Percentiles rank a stretch among this genome's conserved stretches.
Conservation (phyloP, 2,888 invertebrate species). For the Cremastinae sp. region DNA sequence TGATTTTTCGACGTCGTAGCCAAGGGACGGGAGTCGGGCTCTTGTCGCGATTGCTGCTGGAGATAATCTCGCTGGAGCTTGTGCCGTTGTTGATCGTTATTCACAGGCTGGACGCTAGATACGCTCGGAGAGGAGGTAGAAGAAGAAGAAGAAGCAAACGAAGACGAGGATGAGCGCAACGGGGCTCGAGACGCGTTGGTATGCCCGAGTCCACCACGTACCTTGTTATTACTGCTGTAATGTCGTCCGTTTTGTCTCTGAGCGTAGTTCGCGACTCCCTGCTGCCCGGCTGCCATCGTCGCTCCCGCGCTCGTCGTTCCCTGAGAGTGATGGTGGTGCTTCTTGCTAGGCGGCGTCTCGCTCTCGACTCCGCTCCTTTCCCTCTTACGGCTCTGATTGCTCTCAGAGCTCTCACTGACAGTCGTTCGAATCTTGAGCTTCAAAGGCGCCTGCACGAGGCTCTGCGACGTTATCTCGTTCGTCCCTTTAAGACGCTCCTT, state of each 20-base stretch:
- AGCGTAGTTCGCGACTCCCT: slow-evolving; percentile 1
- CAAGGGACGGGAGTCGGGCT: background rate
- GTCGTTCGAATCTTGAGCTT: slow-evolving; percentile 88
- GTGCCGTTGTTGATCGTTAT: slow-evolving; percentile 68
- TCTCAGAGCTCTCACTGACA: slow-evolving; percentile 61
- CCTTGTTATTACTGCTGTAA: slow-evolving; percentile 79
- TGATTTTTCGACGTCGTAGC: background rate
- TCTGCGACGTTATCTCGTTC: slow-evolving; percentile 76
- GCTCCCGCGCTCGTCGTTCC: slow-evolving; percentile 73
- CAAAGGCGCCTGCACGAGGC: slow-evolving; percentile 78
- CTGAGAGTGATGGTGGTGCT: slow-evolving; percentile 56
- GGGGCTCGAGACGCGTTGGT: slow-evolving; percentile 67
- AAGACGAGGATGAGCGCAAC: slow-evolving; percentile 58
- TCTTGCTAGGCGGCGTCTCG: slow-evolving; percentile 42
- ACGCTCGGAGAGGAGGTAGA: slow-evolving; percentile 5
- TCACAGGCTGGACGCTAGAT: slow-evolving; percentile 37
- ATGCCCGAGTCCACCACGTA: slow-evolving; percentile 78
- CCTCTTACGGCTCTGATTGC: slow-evolving; percentile 51
- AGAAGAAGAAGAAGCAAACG: slow-evolving; percentile 43
- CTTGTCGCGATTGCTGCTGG: slow-evolving; percentile 8
- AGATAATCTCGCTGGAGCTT: slow-evolving; percentile 18
- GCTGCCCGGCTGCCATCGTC: slow-evolving; percentile 58
- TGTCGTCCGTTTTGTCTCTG: slow-evolving; percentile 78
- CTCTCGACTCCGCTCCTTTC: slow-evolving; percentile 43
- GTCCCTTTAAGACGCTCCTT: slow-evolving; percentile 85